These are phyloP conservation scores for Promerops cafer DNA, from an alignment of 2,113 vertebrate species.

Conservation along the genomic window DNA sequence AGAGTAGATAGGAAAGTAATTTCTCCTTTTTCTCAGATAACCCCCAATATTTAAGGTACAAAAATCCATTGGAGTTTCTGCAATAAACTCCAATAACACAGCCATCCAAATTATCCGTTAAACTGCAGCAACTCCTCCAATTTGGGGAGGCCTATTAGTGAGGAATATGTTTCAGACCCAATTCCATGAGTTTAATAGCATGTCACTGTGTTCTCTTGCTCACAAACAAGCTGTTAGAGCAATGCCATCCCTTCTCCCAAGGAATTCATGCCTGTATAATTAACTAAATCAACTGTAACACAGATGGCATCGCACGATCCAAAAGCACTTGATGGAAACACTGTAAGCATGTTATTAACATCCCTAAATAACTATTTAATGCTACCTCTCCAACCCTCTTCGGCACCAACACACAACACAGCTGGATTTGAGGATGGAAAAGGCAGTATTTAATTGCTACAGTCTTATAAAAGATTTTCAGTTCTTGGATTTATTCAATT, in stretches of 20 bases:
- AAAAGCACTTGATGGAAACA: neutral
- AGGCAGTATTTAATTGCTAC: neutral
- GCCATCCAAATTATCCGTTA: no score
- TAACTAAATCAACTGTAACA: conserved; percentile 45
- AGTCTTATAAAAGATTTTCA: neutral
- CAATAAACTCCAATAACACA: neutral
- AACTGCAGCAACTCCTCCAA: neutral
- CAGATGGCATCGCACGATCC: conserved; percentile 38
- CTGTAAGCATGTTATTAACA: conserved; percentile 43
- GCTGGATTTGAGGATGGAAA: conserved; percentile 19
- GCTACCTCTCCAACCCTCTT: neutral
- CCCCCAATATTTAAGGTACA: neutral
- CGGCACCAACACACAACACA: conserved; percentile 43
- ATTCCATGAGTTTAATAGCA: neutral
- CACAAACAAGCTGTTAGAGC: neutral
- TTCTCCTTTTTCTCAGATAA: neutral
- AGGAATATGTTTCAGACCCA: neutral
- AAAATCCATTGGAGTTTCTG: neutral
- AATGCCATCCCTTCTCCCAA: neutral
- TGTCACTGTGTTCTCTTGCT: neutral
- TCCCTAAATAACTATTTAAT: conserved; percentile 37
- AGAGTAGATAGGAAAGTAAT: neutral
- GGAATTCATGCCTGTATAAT: conserved; percentile 28
- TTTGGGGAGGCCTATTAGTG: neutral
- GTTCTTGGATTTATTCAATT: conserved; percentile 11